Base-by-base conservation (phyloP, 1,140 invertebrate species). In the Stegodyphus dumicola region DNA sequence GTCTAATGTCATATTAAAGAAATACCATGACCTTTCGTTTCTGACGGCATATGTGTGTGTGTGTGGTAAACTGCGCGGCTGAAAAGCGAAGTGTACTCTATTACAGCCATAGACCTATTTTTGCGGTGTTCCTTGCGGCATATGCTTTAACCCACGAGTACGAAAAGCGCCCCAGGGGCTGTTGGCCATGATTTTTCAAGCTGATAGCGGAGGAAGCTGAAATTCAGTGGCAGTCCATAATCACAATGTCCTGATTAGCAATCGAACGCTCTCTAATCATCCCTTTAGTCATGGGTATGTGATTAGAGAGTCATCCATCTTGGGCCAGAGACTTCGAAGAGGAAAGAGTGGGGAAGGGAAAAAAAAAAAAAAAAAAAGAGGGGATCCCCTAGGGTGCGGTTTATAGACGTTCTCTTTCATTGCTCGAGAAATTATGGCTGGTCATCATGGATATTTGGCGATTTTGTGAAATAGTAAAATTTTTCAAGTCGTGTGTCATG, bases 211-310 rank as follows among this genome's bases (percentile, higher is more conserved):
- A 75, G 78, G 78, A 54, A 69, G 52, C 70, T 60, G 51, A 17
- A 76, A 60, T 76, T 74, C 81, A 70, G 81, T 85, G 81, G 81
- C 81, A 85, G 81, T 85, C 74, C 51, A 51, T 85, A 85, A 85
- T 85, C 81, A 85, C 74, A 75, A 71, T 76, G 81, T 85, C 81
- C 81, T 85, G 81, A 85, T 85, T 85, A 85, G 81, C 73, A 85
- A 77, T 77, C 81, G 81, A 77, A 85, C 17, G 73, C 81, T 85
- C 81, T 85, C 73, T 85, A 85, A 85, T 85, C 81, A 76, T 85
- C 81, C 71, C 81, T 54, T 85, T 85, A 85, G 81, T 77, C 81
- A 76, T 85, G 73, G 64, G 73, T 77, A 74, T 85, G 81, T 77
- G 81, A 85, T 85, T 85, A 85, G 53, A 69, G 81, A 70, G 54